Conservation (phyloP, 2,113 vertebrate genomes). For the Cyanocitta stelleri region DNA sequence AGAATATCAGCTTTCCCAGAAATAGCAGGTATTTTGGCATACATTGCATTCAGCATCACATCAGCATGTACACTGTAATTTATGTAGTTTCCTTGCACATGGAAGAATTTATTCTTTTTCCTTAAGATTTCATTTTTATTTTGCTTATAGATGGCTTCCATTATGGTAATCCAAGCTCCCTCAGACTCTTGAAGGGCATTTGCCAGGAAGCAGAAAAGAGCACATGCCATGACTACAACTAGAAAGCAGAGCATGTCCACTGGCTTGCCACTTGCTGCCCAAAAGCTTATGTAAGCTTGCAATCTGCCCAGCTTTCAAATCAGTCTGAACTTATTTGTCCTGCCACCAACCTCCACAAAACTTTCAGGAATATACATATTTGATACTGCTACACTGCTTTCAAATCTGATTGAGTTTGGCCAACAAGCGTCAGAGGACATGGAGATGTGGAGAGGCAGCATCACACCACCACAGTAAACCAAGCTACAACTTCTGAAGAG, state of each 20-base stretch:
- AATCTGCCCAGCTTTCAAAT: background rate
- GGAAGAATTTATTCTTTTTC: background rate
- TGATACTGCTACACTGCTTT: background rate
- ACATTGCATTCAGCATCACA: background rate
- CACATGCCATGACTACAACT: fast-evolving
- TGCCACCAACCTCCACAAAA: background rate
- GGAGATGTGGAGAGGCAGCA: background rate
- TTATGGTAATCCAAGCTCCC: background rate
- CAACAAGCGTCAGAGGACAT: background rate
- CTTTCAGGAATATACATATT: background rate
- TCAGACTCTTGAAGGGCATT: background rate
- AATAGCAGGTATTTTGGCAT: background rate
- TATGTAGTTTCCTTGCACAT: background rate
- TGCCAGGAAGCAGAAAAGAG: background rate
- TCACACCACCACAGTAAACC: background rate
- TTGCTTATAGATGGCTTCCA: background rate
- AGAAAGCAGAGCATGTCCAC: background rate
- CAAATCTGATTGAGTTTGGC: background rate
- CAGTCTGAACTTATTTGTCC: background rate
- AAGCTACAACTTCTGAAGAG: background rate
- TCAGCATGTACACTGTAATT: background rate
- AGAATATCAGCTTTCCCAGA: background rate
- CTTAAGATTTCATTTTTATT: background rate
- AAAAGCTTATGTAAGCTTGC: background rate
- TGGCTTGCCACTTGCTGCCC: background rate